phyloP scores from a whole-genome alignment of 1,140 invertebrate genomes.

The Lasioglossum baleicum region DNA sequence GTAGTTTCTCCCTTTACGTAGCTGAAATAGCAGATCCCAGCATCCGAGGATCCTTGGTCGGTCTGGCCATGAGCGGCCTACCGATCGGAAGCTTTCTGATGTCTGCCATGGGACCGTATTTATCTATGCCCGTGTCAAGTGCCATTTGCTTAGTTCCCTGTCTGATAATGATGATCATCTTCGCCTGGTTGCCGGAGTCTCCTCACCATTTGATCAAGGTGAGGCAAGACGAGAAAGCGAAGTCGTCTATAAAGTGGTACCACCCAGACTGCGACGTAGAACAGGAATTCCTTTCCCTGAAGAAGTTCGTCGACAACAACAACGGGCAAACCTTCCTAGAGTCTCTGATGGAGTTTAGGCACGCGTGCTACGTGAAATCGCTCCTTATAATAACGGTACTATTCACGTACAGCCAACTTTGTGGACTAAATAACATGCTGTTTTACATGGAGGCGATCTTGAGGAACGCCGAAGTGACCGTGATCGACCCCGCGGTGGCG shows the following conservation, averaged over 20 bases:
- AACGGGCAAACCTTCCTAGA: constrained; percentile 72
- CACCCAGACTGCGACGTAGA: constrained; percentile 81
- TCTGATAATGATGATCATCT: constrained; percentile 81
- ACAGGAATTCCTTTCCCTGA: constrained; percentile 82
- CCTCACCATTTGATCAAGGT: constrained; percentile 84
- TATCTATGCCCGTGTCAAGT: constrained; percentile 81
- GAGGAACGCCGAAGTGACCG: constrained; percentile 79
- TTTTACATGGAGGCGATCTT: constrained; percentile 90
- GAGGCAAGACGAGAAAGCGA: constrained; percentile 81
- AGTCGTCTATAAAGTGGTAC: constrained; percentile 82
- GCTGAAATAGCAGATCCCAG: constrained; percentile 84
- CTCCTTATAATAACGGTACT: constrained; percentile 83
- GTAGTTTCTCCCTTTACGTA: constrained; percentile 85
- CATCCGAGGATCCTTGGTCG: constrained; percentile 84
- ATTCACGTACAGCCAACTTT: constrained; percentile 87
- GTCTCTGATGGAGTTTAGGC: constrained; percentile 77
- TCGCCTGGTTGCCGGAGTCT: constrained; percentile 86
- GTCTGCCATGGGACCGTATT: constrained; percentile 83
- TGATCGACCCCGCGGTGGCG: constrained; percentile 75
- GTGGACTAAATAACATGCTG: constrained; percentile 86
- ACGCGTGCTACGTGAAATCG: constrained; percentile 82
- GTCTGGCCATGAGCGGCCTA: constrained; percentile 78
- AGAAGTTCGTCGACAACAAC: constrained; percentile 78
- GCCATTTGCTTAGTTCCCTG: constrained; percentile 80
- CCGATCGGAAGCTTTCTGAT: constrained; percentile 84